Conservation (phyloP, 2,113 vertebrate species). For the Naja naja region DNA sequence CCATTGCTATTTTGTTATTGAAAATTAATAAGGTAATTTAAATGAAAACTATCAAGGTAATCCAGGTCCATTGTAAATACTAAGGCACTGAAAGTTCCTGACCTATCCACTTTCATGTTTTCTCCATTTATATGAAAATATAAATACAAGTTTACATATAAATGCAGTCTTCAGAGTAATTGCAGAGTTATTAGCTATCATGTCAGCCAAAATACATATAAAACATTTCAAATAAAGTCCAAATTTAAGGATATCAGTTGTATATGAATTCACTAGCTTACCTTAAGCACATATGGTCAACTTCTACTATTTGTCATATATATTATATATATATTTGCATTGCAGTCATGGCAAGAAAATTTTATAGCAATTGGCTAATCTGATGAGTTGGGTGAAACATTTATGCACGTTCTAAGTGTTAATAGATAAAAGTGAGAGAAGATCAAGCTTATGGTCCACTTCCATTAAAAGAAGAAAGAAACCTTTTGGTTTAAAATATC, state of each 20-base stretch:
- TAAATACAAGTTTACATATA: not conserved
- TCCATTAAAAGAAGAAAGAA: not conserved
- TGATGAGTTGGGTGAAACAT: not conserved
- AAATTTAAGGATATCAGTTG: not conserved
- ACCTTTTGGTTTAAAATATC: not conserved
- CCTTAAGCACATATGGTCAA: not conserved
- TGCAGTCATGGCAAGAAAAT: not conserved
- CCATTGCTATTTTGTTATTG: not conserved
- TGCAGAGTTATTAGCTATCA: not conserved
- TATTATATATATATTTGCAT: not conserved
- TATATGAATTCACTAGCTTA: not conserved
- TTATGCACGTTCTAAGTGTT: not conserved
- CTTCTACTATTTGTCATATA: not conserved
- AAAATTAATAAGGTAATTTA: not conserved
- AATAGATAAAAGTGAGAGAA: not conserved
- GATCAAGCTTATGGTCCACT: not conserved
- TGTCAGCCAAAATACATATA: not conserved
- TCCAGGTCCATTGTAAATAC: not conserved
- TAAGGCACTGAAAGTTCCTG: not conserved
- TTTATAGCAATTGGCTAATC: not conserved
- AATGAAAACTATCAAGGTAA: not conserved
- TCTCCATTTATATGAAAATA: not conserved
- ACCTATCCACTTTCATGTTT: not conserved
- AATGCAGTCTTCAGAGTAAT: not conserved
- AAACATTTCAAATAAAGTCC: not conserved